Evolutionary conservation across 1,140 invertebrate species (phyloP).

Genomic region (Hesperophylax magnus): DNA sequence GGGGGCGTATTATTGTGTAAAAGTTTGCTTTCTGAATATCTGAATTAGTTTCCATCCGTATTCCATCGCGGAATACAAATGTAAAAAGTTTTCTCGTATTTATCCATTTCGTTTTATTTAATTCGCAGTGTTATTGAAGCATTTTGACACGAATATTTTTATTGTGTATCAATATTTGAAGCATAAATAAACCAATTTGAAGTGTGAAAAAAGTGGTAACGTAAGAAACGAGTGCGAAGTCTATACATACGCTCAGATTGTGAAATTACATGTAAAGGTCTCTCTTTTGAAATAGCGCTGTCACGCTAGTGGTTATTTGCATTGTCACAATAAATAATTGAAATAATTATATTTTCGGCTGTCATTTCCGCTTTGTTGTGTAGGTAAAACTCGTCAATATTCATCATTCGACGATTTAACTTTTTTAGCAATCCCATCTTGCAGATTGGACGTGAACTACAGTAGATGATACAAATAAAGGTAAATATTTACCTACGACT

Average conservation of each 20-base stretch:
- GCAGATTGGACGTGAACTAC: too few relatives aligned
- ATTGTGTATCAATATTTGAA: conserved; percentile 11
- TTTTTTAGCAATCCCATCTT: too few relatives aligned
- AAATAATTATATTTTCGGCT: conserved; percentile 34
- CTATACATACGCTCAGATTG: background rate
- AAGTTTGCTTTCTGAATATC: conserved; percentile 2
- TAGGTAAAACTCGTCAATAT: conserved; percentile 2
- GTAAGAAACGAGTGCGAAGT: background rate
- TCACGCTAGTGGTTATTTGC: conserved; percentile 11
- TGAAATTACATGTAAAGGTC: background rate
- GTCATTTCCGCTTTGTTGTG: conserved; percentile 42
- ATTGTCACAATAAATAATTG: conserved; percentile 38
- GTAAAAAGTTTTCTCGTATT: background rate
- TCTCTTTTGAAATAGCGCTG: background rate
- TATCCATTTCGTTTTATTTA: background rate
- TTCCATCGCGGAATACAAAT: background rate
- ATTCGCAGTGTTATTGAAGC: background rate
- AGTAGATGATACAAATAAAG: too few relatives aligned
- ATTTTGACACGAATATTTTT: conserved; percentile 27
- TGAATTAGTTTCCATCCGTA: conserved; percentile 1
- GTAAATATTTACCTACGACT: too few relatives aligned
- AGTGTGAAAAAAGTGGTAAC: background rate
- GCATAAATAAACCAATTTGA: too few relatives aligned
- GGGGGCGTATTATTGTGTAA: conserved; percentile 43
- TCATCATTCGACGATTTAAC: too few relatives aligned